phyloP scores from a whole-genome alignment of 2,113 vertebrate genomes.

The Pagrus major region DNA sequence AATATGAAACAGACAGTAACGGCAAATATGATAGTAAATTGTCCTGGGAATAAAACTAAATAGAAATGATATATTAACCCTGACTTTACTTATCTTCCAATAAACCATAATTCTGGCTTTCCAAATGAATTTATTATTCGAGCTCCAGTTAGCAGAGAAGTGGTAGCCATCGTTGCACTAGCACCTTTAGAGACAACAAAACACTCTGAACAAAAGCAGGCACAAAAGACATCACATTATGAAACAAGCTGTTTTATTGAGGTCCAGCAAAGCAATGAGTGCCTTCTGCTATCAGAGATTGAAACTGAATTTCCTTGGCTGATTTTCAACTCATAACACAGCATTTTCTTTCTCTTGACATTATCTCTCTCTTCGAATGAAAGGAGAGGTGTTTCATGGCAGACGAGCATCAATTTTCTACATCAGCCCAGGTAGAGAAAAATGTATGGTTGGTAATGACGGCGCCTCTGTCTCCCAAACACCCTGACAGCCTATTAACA shows the following conservation, averaged over 20 bases:
- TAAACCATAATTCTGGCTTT: neutral
- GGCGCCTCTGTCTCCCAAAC: slow-evolving; percentile 33
- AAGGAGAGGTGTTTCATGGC: slow-evolving; percentile 3
- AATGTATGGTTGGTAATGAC: slow-evolving; percentile 29
- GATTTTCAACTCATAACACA: neutral
- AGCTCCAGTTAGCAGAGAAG: neutral
- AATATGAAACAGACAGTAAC: too few relatives aligned
- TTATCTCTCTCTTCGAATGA: neutral
- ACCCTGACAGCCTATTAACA: slow-evolving; percentile 45
- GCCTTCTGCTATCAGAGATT: neutral
- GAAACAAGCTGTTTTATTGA: neutral
- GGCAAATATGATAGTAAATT: too few relatives aligned
- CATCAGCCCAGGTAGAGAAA: slow-evolving; percentile 15
- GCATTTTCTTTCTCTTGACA: too few relatives aligned
- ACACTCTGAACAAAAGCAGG: neutral
- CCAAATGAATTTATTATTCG: neutral
- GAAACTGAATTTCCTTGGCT: too few relatives aligned
- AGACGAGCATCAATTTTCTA: slow-evolving; percentile 34
- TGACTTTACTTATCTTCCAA: neutral
- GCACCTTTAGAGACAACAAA: neutral
- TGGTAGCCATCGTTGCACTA: neutral
- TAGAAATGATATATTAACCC: too few relatives aligned
- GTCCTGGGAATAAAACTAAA: too few relatives aligned
- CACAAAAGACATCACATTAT: neutral
- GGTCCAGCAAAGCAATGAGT: neutral